phyloP scores from a whole-genome alignment of 2,888 invertebrate species.

The Leptinotarsa rubiginosa region DNA sequence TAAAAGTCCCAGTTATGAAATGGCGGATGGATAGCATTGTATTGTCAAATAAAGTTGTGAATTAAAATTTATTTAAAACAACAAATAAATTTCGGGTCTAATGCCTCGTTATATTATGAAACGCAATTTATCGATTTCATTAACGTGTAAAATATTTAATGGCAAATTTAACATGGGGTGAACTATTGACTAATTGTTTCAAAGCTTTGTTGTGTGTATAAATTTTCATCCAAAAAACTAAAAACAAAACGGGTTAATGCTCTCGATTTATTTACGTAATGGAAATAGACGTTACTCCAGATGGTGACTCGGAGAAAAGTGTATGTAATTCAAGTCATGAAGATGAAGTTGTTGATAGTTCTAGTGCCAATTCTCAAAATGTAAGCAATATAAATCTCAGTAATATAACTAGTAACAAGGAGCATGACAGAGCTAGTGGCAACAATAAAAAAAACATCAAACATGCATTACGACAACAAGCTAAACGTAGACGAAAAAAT shows the following conservation, averaged over 20 bases:
- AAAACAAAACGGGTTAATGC: conserved; percentile 51
- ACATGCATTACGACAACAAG: conserved; percentile 81
- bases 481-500: conserved; percentile 84
- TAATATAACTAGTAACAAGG: conserved; percentile 39
- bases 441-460: conserved; percentile 78
- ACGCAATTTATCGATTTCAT: conserved; percentile 48
- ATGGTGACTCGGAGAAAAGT: conserved; percentile 59
- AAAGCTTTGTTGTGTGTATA: conserved; percentile 52
- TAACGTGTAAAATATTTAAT: conserved; percentile 46
- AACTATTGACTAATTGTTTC: conserved; percentile 48
- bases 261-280: conserved; percentile 58
- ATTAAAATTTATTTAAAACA: conserved; percentile 47
- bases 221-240: conserved; percentile 44
- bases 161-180: conserved; percentile 57
- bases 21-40: conserved; percentile 66
- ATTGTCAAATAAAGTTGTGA: conserved; percentile 59
- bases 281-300: conserved; percentile 66
- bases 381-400: conserved; percentile 44
- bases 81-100: conserved; percentile 40
- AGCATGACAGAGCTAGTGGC: conserved; percentile 54
- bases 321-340: conserved; percentile 55
- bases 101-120: conserved; percentile 49
- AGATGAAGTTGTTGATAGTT: conserved; percentile 52
- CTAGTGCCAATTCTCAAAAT: conserved; percentile 43
- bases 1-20: conserved; percentile 64